Conservation (phyloP, 2,113 vertebrate species). For the Perca flavescens region DNA sequence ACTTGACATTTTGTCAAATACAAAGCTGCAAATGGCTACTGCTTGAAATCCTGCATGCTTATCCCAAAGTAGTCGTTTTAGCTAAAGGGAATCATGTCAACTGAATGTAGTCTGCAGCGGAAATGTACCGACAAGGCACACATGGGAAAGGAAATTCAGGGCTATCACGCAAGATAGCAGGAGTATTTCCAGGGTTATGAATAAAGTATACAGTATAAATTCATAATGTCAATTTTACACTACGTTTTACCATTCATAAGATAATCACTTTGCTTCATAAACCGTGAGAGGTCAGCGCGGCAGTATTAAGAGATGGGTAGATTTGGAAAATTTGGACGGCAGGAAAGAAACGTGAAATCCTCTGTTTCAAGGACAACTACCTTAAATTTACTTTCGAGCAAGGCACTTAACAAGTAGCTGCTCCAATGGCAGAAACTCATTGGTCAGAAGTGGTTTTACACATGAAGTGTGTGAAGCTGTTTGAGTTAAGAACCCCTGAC, state of each 20-base stretch:
- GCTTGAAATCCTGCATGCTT: constrained; percentile 43
- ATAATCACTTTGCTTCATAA: constrained; percentile 53
- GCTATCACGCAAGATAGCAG: constrained; percentile 31
- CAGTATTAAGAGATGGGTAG: constrained; percentile 7
- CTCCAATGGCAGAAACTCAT: neutral
- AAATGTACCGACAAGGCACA: constrained; percentile 24
- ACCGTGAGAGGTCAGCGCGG: constrained; percentile 55
- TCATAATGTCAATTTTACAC: constrained; percentile 40
- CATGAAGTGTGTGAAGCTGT: neutral
- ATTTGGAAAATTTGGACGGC: constrained; percentile 26
- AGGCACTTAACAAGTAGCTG: constrained; percentile 10
- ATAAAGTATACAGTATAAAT: constrained; percentile 60
- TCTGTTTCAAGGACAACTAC: constrained; percentile 15
- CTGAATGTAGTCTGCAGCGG: constrained; percentile 20
- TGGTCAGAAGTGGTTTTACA: neutral
- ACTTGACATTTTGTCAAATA: constrained; percentile 35
- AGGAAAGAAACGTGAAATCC: constrained; percentile 16
- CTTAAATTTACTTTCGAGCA: constrained; percentile 36
- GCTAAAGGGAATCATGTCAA: constrained; percentile 41
- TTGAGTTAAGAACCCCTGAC: neutral
- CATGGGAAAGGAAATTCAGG: neutral
- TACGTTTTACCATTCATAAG: constrained; percentile 37
- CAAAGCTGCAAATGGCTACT: constrained; percentile 19
- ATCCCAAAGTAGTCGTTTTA: constrained; percentile 34
- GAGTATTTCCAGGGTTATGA: constrained; percentile 30